Conservation (phyloP, 2,888 invertebrate genomes). For the Pachliopta kotzebuea region DNA sequence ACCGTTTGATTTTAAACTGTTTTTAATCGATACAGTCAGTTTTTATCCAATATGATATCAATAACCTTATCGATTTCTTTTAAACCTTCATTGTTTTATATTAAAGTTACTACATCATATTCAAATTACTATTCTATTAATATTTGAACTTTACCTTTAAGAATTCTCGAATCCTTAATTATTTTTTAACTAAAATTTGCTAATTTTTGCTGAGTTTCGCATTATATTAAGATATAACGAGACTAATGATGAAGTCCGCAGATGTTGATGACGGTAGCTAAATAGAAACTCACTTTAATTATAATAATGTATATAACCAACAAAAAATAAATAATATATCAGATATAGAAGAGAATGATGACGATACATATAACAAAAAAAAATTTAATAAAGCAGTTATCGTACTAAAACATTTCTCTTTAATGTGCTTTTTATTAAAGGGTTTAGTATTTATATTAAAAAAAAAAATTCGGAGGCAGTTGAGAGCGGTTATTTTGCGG, state of each 20-base stretch:
- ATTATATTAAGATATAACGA: too few relatives aligned
- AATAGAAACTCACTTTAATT: too few relatives aligned
- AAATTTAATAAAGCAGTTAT: background rate
- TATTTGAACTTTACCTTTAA: too few relatives aligned
- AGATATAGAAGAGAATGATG: background rate
- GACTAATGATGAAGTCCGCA: too few relatives aligned
- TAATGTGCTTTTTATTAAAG: background rate
- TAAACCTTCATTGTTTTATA: background rate
- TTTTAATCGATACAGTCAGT: constrained; percentile 47
- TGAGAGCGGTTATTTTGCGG: constrained; percentile 64
- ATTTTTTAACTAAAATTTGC: too few relatives aligned
- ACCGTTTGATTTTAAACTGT: constrained; percentile 50
- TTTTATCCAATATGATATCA: constrained; percentile 3
- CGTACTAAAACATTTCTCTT: background rate
- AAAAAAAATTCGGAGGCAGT: constrained; percentile 50
- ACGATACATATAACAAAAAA: background rate
- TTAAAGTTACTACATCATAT: background rate
- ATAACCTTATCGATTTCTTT: background rate
- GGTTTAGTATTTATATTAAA: background rate
- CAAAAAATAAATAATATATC: too few relatives aligned
- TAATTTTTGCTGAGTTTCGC: too few relatives aligned
- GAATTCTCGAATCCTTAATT: too few relatives aligned
- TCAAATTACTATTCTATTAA: background rate
- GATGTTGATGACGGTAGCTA: too few relatives aligned
- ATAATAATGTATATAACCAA: too few relatives aligned